phyloP scores from a whole-genome alignment of 1,140 invertebrate genomes.

The Rhizoglyphus robini region DNA sequence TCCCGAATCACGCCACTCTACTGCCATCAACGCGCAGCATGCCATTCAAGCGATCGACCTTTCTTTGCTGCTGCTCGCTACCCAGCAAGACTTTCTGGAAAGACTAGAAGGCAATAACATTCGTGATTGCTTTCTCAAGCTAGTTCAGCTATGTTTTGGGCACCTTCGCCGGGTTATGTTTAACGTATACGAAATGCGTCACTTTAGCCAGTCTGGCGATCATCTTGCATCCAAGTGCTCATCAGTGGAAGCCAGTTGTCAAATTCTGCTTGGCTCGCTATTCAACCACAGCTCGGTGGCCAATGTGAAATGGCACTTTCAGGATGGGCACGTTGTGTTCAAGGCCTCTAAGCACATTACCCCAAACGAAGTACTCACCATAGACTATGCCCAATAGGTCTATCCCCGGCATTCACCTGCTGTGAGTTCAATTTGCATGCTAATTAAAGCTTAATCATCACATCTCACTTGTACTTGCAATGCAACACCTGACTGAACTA shows the following conservation, averaged over 20 bases:
- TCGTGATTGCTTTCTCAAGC: neutral
- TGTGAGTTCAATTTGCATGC: too few relatives aligned
- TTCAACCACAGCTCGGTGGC: constrained; percentile 17
- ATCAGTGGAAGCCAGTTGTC: neutral
- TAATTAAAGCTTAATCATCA: too few relatives aligned
- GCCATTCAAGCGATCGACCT: neutral
- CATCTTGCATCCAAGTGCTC: too few relatives aligned
- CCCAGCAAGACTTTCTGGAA: too few relatives aligned
- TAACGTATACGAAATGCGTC: neutral
- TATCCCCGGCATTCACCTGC: too few relatives aligned
- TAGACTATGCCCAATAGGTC: too few relatives aligned
- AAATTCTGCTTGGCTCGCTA: constrained; percentile 8
- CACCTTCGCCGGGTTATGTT: neutral
- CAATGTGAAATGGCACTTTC: constrained; percentile 13
- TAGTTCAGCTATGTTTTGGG: neutral
- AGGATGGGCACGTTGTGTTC: constrained; percentile 2
- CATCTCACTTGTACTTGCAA: too few relatives aligned
- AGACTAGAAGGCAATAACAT: too few relatives aligned
- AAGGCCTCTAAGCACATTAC: too few relatives aligned
- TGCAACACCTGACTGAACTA: too few relatives aligned
- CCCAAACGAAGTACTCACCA: too few relatives aligned
- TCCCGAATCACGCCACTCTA: neutral
- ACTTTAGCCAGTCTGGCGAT: neutral
- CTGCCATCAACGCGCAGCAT: neutral
- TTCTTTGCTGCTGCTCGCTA: neutral